A percentile compares a stretch with the other conserved stretches of the same genome.
phyloP scores from a whole-genome alignment of 1,140 invertebrate species.

The Drepana arcuata region DNA sequence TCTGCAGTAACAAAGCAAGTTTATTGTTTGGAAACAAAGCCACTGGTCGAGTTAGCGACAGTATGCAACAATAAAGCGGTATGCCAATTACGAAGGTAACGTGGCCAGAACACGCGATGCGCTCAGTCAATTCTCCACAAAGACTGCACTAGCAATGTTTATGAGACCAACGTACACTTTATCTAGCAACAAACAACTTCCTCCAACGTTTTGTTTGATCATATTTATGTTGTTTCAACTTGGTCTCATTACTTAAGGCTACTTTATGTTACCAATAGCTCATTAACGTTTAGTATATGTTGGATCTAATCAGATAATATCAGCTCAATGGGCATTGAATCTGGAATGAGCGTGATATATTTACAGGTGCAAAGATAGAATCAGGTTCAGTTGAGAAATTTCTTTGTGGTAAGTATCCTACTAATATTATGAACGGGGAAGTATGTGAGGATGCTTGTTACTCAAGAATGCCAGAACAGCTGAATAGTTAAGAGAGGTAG shows the following conservation, averaged over 20 bases:
- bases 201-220: slow-evolving; percentile 60
- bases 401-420: neutral
- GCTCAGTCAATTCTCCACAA: slow-evolving; percentile 48
- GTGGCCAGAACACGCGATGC: slow-evolving; percentile 43
- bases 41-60: slow-evolving; percentile 44
- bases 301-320: slow-evolving; percentile 33
- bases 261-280: slow-evolving; percentile 33
- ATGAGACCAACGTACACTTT: slow-evolving; percentile 37
- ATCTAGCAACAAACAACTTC: slow-evolving; percentile 60
- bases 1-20: slow-evolving; percentile 52
- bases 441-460: too few relatives aligned
- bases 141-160: slow-evolving; percentile 38
- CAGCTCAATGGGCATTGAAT: neutral
- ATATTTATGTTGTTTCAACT: slow-evolving; percentile 46
- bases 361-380: too few relatives aligned
- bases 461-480: too few relatives aligned
- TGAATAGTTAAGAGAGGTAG: too few relatives aligned
- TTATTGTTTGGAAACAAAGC: slow-evolving; percentile 61
- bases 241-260: slow-evolving; percentile 40
- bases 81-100: slow-evolving; percentile 59
- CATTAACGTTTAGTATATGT: slow-evolving; percentile 28
- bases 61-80: slow-evolving; percentile 21
- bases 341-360: too few relatives aligned
- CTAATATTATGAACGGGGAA: too few relatives aligned
- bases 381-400: too few relatives aligned